phyloP scores from a whole-genome alignment of 2,888 invertebrate species.

The Dione juno region DNA sequence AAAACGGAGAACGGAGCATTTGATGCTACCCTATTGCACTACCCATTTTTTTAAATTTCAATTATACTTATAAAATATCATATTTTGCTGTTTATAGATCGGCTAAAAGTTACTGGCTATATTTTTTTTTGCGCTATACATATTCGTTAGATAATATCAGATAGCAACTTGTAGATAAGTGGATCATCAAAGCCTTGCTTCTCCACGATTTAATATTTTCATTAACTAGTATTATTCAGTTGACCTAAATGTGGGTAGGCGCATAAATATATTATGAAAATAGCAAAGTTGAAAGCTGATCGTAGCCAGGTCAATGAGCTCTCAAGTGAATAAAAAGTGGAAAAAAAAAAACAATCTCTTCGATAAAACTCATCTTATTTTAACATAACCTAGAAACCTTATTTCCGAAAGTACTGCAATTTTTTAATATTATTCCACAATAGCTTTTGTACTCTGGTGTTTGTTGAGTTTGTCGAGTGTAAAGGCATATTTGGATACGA shows the following conservation, averaged over 20 bases:
- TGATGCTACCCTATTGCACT: too few species aligned
- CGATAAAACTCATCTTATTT: slow-evolving; percentile 9
- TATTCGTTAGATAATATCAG: too few species aligned
- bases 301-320: slow-evolving; percentile 18
- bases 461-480: too few species aligned
- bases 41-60: too few species aligned
- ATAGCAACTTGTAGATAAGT: too few species aligned
- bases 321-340: slow-evolving; percentile 7
- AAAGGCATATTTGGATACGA: background rate
- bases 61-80: too few species aligned
- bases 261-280: slow-evolving; percentile 10
- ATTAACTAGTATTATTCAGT: background rate
- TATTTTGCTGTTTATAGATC: too few species aligned
- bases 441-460: background rate
- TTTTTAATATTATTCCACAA: slow-evolving; percentile 7
- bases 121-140: too few species aligned
- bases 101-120: too few species aligned
- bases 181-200: too few species aligned
- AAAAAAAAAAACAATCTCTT: slow-evolving; percentile 9
- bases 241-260: background rate
- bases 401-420: slow-evolving; percentile 1
- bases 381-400: slow-evolving; percentile 12
- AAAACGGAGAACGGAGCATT: too few species aligned
- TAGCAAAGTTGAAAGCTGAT: background rate
- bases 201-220: too few species aligned